phyloP scores from a whole-genome alignment of 2,888 invertebrate species.

The Dicycla oo region DNA sequence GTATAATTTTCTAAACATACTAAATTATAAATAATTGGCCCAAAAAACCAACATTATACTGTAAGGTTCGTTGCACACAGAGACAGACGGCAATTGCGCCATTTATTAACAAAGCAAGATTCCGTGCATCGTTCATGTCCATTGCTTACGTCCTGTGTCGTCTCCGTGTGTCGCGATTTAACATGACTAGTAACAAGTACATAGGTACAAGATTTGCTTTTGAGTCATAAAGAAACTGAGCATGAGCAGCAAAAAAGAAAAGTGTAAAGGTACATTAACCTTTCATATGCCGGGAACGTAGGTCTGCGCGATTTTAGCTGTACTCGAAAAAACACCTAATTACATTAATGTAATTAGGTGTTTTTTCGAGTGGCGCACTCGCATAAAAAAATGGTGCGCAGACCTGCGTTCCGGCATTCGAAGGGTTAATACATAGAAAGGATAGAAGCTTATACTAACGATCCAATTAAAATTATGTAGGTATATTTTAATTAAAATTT shows the following conservation, averaged over 20 bases:
- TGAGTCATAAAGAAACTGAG: not conserved
- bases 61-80: conserved; percentile 11
- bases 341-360: no score
- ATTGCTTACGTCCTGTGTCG: conserved; percentile 43
- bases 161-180: not conserved
- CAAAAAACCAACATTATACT: not conserved
- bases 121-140: conserved; percentile 8
- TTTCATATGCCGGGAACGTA: no score
- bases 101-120: conserved; percentile 24
- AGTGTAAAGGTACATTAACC: no score
- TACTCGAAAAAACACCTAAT: no score
- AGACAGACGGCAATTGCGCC: conserved; percentile 4
- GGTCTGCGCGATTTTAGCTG: no score
- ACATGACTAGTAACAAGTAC: not conserved
- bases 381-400: no score
- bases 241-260: not conserved
- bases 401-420: no score
- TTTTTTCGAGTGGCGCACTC: no score
- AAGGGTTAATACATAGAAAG: no score
- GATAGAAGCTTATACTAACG: no score
- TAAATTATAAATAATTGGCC: not conserved
- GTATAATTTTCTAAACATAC: not conserved
- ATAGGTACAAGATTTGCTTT: not conserved
- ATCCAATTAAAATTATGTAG: conserved; percentile 1
- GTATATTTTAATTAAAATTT: conserved; percentile 5